phyloP scores from a whole-genome alignment of 2,797 vertebrate genomes.

The Gymnothorax reevesii region DNA sequence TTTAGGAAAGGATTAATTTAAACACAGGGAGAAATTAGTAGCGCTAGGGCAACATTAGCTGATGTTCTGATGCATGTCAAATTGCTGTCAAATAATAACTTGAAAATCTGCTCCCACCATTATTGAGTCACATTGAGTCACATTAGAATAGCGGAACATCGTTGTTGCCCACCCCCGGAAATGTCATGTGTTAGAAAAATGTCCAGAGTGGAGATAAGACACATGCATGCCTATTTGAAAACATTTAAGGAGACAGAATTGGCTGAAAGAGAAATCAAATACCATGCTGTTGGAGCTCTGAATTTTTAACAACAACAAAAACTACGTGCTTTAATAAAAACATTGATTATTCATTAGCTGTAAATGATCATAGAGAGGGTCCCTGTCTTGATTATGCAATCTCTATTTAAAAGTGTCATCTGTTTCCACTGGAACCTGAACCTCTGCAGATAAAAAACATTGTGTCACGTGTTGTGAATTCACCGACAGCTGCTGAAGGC shows the following conservation, averaged over 20 bases:
- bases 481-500: not conserved
- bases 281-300: not conserved
- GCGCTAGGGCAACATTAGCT: too few species aligned
- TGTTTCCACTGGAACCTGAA: not conserved
- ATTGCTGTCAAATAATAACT: too few species aligned
- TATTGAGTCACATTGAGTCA: too few species aligned
- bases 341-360: not conserved
- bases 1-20: too few species aligned
- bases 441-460: not conserved
- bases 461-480: not conserved
- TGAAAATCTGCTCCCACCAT: too few species aligned
- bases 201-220: not conserved
- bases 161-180: too few species aligned
- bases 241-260: too few species aligned
- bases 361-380: not conserved
- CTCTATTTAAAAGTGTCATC: not conserved
- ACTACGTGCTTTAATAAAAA: not conserved
- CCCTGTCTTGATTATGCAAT: not conserved
- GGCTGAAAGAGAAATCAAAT: too few species aligned
- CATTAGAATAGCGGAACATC: too few species aligned
- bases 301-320: not conserved
- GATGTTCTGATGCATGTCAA: too few species aligned
- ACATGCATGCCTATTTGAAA: not conserved
- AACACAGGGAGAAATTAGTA: too few species aligned
- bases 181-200: too few species aligned